These are phyloP conservation scores for Blomia tropicalis DNA, from an alignment of 2,888 invertebrate species.

Conservation along the genomic window DNA sequence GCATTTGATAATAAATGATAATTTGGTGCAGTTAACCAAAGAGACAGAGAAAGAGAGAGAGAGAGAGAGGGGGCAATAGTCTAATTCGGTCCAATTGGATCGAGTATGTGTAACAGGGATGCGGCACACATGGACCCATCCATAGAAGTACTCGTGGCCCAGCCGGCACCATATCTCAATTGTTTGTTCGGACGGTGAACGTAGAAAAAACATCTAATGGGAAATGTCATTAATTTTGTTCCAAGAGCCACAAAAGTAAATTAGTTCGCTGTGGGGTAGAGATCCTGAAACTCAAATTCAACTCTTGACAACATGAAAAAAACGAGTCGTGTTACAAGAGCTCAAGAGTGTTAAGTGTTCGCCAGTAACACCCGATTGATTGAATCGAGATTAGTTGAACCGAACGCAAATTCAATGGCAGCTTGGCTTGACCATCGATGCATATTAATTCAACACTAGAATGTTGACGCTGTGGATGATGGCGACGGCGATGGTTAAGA, in stretches of 20 bases:
- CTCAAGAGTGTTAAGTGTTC: background rate
- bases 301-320: background rate
- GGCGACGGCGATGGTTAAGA: no score
- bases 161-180: background rate
- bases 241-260: no score
- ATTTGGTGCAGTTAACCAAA: constrained; percentile 12
- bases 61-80: no score
- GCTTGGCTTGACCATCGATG: constrained; percentile 10
- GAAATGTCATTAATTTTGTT: constrained; percentile 13
- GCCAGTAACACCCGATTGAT: no score
- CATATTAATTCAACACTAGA: constrained; percentile 13
- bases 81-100: background rate
- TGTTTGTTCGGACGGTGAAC: background rate
- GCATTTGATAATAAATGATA: constrained; percentile 14
- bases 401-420: no score
- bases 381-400: constrained; percentile 2
- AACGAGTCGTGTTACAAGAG: background rate
- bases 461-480: no score
- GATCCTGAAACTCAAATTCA: background rate
- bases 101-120: no score
- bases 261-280: background rate
- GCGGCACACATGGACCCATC: no score
- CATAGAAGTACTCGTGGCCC: background rate
- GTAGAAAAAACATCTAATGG: background rate
- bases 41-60: no score